These are phyloP conservation scores for Carlito syrichta DNA, from an alignment of 2,113 vertebrate species.

Conservation along the genomic window DNA sequence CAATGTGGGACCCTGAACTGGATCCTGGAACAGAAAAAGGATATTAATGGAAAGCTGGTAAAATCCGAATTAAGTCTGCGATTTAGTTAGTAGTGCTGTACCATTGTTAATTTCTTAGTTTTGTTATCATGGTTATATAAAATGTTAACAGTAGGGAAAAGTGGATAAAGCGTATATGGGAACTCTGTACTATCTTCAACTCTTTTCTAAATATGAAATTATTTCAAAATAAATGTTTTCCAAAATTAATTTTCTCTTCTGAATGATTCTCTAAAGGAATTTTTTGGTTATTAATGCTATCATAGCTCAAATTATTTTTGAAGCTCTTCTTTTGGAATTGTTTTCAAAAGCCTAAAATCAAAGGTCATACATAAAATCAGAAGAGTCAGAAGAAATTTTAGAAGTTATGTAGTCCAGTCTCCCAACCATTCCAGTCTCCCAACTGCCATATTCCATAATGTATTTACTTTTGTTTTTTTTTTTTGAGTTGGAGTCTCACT, in stretches of 20 bases:
- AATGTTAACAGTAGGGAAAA: background rate
- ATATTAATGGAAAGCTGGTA: background rate
- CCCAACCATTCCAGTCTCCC: background rate
- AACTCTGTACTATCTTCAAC: background rate
- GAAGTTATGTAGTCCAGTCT: background rate
- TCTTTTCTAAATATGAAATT: background rate
- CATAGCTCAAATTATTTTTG: background rate
- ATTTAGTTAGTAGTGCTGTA: background rate
- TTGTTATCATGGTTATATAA: background rate
- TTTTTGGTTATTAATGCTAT: background rate
- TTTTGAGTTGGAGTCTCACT: no score
- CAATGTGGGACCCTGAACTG: background rate
- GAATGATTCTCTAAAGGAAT: background rate
- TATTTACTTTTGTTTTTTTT: no score
- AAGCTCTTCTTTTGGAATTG: background rate
- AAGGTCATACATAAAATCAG: background rate
- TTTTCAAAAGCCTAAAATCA: background rate
- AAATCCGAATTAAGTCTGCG: background rate
- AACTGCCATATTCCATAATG: background rate
- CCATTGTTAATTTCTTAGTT: background rate
- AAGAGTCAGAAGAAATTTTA: background rate
- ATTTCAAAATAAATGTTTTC: background rate
- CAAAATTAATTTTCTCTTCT: background rate
- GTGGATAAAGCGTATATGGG: background rate
- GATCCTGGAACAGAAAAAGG: background rate